Evolutionary conservation across 2,113 vertebrate genomes (phyloP), one percentile per base, ranked within the genome.

Genomic region (Ia io): DNA sequence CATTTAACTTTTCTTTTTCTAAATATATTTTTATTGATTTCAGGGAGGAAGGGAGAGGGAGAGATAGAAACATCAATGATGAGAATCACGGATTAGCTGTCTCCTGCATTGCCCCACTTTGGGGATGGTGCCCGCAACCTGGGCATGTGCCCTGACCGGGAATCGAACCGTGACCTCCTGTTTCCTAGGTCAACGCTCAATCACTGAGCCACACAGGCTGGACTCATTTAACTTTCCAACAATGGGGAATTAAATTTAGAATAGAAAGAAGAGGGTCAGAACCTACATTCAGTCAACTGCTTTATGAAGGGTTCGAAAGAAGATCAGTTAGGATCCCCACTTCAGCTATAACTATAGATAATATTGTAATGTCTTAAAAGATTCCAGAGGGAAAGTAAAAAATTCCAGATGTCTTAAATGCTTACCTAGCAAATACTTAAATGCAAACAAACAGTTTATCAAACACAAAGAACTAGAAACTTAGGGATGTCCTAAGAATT

Each of bases 401-500:
- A 93, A 42, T 59, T 76, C 47, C 91, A 93, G 63, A 83, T 91
- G 73, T 79, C 22, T 88, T 83, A 96, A 96, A 65, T 78, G 61
- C 53, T 93, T 95, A 95, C 79, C 12, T 9, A 23, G 56, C 71
- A 95, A 97, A 70, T 16, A 91, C 40, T 84, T n/a, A 93, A 94
- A n/a, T n/a, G 3, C 10, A 93, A 87, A 9, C 8, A 93, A 93
- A 25, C 70, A 84, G 88, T 84, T 84, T 67, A 95, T 88, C 82
- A 96, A 88, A 78, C 4, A 59, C 84, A 90, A 92, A 95, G 40
- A 67, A 88, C 7, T 23, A 96, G 69, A 94, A 88, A 97, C n/a
- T 18, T 83, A 11, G 1, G 0, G 79, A 96, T 84, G 84, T 42
- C 0, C 59, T 92, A 86, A 85, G 65, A 86, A 94, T 92, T 97